These are phyloP conservation scores for Galago senegalensis DNA, from an alignment of 2,797 vertebrate genomes.

Conservation along the genomic window DNA sequence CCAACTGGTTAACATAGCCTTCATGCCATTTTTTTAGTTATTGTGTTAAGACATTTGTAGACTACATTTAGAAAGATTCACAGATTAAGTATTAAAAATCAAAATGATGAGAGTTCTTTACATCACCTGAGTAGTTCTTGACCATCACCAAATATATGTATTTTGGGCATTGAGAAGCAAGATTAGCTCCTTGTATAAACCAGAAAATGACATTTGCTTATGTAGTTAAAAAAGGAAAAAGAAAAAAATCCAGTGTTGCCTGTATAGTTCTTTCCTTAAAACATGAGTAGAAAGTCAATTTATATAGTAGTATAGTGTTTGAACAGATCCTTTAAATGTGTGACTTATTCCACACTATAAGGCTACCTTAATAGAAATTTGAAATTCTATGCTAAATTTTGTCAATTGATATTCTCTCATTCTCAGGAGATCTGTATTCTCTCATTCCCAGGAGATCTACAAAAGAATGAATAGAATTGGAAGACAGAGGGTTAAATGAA, in stretches of 20 bases:
- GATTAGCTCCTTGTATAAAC: neutral
- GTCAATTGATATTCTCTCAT: neutral
- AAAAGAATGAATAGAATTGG: neutral
- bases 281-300: neutral
- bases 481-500: neutral
- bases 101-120: neutral
- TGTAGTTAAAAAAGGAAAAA: neutral
- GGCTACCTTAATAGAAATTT: neutral
- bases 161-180: neutral
- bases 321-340: slow-evolving; percentile 24
- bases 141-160: neutral
- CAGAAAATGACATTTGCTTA: neutral
- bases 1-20: no score
- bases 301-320: neutral
- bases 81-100: neutral
- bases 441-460: neutral
- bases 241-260: neutral
- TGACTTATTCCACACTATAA: neutral
- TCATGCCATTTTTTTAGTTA: no score
- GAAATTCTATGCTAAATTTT: slow-evolving; percentile 21
- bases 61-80: no score
- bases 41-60: no score
- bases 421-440: neutral
- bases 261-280: neutral
- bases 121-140: neutral